These are phyloP conservation scores for Siphlonurus alternatus DNA, from an alignment of 2,888 invertebrate genomes.

Conservation along the genomic window DNA sequence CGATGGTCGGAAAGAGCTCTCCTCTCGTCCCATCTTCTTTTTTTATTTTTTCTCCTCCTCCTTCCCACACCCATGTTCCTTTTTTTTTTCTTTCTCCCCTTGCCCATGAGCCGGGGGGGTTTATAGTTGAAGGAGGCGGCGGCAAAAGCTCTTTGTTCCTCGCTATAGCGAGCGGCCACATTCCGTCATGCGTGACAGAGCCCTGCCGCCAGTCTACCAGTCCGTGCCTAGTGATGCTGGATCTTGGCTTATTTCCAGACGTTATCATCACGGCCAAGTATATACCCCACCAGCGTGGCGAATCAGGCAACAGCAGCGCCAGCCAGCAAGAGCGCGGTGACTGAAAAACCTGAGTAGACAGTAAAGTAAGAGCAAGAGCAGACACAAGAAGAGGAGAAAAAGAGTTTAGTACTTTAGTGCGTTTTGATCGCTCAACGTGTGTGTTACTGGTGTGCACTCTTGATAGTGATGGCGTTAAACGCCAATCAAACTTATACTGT, in stretches of 20 bases:
- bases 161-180: not conserved
- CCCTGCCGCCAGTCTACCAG: not conserved
- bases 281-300: not conserved
- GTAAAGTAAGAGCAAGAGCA: not conserved
- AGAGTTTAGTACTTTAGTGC: not conserved
- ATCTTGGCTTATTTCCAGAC: not conserved
- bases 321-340: too few relatives aligned
- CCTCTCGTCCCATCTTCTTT: too few relatives aligned
- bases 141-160: not conserved
- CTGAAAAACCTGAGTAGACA: too few relatives aligned
- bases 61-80: not conserved
- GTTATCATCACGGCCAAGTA: not conserved
- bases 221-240: not conserved
- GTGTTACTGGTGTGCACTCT: not conserved
- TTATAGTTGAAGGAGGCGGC: not conserved
- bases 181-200: constrained; percentile 12
- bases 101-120: not conserved
- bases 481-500: not conserved
- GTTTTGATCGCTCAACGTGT: not conserved
- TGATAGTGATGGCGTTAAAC: not conserved
- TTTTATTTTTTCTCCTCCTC: not conserved
- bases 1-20: not conserved
- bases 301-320: not conserved
- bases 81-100: not conserved
- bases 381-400: not conserved